These are phyloP conservation scores for Spilosoma lubricipeda DNA, from an alignment of 2,888 invertebrate species.

Conservation along the genomic window DNA sequence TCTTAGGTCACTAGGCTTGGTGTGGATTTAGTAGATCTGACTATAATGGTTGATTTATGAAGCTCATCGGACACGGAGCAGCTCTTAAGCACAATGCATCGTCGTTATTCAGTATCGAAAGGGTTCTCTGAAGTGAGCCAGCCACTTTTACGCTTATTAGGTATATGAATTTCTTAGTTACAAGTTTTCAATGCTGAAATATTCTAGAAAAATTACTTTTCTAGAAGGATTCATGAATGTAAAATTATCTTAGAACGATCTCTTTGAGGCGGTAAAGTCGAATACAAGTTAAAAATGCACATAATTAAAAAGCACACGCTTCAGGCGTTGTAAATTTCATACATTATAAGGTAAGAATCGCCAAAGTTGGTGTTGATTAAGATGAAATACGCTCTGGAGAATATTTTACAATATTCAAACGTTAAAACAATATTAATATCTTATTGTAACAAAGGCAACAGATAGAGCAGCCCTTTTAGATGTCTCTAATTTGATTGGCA, in stretches of 20 bases:
- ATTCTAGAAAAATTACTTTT: background rate
- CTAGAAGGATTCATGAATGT: background rate
- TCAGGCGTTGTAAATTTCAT: background rate
- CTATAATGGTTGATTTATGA: constrained; percentile 43
- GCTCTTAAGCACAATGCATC: constrained; percentile 67
- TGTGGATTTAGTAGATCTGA: constrained; percentile 29
- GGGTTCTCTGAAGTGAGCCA: constrained; percentile 32
- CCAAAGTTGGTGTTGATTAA: constrained; percentile 7
- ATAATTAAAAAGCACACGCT: background rate
- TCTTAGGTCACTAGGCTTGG: constrained; percentile 25
- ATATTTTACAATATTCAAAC: constrained; percentile 18
- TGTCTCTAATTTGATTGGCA: constrained; percentile 46
- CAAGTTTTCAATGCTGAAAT: constrained; percentile 18
- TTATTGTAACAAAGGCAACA: constrained; percentile 30
- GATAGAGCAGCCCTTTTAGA: constrained; percentile 28
- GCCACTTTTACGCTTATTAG: constrained; percentile 48
- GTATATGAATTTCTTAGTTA: constrained; percentile 30
- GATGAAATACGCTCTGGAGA: constrained; percentile 2
- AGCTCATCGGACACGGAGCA: constrained; percentile 68
- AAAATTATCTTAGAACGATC: background rate
- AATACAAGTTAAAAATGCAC: too few relatives aligned
- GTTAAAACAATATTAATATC: constrained; percentile 26
- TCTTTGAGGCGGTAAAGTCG: too few relatives aligned
- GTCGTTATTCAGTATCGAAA: constrained; percentile 58
- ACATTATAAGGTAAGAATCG: background rate